These are phyloP conservation scores for Listronotus oregonensis DNA, from an alignment of 1,140 invertebrate genomes.

Conservation along the genomic window DNA sequence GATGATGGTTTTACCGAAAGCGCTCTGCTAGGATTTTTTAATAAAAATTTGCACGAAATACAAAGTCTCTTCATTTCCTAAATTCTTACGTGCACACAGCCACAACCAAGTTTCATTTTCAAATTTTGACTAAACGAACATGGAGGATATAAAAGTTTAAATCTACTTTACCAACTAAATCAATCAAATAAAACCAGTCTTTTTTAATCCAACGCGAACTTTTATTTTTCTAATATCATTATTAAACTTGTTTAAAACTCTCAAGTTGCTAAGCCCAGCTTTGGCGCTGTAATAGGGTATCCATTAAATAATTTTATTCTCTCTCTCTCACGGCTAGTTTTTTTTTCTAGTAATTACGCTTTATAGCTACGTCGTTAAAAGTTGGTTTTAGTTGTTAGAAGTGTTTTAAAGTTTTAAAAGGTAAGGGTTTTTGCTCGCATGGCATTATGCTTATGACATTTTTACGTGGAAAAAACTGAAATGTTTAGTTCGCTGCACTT, in stretches of 20 bases:
- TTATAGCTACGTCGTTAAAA: slow-evolving; percentile 18
- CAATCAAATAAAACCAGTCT: too few species aligned
- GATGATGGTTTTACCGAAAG: too few species aligned
- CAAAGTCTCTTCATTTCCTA: too few species aligned
- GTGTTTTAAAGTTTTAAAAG: slow-evolving; percentile 10
- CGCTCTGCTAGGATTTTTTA: too few species aligned
- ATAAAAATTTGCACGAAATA: too few species aligned
- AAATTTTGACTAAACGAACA: too few species aligned
- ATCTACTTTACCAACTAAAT: too few species aligned
- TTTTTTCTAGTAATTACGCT: slow-evolving; percentile 24
- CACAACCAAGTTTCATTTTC: too few species aligned
- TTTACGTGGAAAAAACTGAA: background rate
- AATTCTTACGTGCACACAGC: too few species aligned
- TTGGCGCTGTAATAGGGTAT: slow-evolving; percentile 8
- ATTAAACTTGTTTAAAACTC: slow-evolving; percentile 20
- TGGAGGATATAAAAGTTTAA: too few species aligned
- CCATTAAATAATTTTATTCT: slow-evolving; percentile 26
- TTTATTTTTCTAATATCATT: too few species aligned
- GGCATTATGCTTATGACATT: slow-evolving; percentile 2
- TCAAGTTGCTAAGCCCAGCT: slow-evolving; percentile 7
- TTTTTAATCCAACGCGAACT: too few species aligned
- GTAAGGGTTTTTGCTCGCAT: slow-evolving; percentile 7
- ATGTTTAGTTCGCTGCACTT: background rate
- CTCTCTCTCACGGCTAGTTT: background rate
- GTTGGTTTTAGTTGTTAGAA: slow-evolving; percentile 15